These are phyloP conservation scores for Nothocercus nigrocapillus DNA, from an alignment of 2,113 vertebrate species.

Conservation along the genomic window DNA sequence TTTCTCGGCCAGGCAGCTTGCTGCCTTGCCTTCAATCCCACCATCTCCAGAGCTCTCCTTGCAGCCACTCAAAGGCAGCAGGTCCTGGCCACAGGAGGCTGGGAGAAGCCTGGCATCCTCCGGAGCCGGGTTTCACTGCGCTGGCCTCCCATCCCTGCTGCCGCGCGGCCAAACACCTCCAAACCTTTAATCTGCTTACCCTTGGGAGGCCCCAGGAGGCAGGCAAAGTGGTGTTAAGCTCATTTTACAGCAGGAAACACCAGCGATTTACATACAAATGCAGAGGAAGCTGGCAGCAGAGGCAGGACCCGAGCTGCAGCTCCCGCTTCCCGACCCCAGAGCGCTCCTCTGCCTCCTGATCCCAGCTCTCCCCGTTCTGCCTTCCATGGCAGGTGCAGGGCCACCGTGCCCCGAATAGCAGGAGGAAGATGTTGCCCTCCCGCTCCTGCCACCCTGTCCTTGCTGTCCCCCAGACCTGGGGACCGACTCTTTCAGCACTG, in stretches of 20 bases:
- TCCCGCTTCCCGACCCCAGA: background rate
- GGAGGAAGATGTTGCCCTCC: background rate
- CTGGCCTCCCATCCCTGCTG: background rate
- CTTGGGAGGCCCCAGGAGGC: slow-evolving; percentile 1
- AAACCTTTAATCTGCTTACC: slow-evolving; percentile 60
- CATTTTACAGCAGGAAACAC: slow-evolving; percentile 21
- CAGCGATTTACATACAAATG: slow-evolving; percentile 20
- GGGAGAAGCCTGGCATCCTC: rapidly evolving
- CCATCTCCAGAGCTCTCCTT: background rate
- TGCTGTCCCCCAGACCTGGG: rapidly evolving
- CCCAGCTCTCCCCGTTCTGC: background rate
- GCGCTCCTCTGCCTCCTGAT: background rate
- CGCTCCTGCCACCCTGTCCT: background rate
- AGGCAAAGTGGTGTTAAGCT: slow-evolving; percentile 52
- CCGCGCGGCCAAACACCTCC: rapidly evolving
- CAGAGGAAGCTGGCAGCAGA: background rate
- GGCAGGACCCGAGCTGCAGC: background rate
- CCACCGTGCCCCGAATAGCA: background rate
- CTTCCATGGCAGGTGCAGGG: background rate
- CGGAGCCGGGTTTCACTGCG: rapidly evolving
- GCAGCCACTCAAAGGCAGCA: background rate
- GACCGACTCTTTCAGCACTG: background rate
- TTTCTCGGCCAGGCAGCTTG: background rate
- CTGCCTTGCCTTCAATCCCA: background rate
- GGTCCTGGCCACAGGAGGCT: background rate